Evolutionary conservation across 2,113 vertebrate genomes (phyloP).

Genomic region (Corapipo altera): DNA sequence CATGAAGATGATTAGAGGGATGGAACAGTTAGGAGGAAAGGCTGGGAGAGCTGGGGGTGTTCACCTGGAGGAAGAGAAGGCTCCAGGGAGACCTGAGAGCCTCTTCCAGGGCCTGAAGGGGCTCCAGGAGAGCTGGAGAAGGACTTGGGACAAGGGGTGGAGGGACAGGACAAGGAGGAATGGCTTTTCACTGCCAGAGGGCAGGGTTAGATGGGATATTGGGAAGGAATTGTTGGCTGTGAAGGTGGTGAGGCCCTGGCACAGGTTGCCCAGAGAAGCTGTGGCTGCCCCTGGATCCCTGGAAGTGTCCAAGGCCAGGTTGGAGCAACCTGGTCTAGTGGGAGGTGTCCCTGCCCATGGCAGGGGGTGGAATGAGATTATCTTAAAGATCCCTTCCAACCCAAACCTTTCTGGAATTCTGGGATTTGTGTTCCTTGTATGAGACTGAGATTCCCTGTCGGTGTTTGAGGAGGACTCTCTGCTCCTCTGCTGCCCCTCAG

Average conservation of each 20-base stretch:
- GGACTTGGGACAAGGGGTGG: not conserved
- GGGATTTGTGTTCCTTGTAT: fast-evolving
- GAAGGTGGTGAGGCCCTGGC: fast-evolving
- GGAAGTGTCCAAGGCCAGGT: fast-evolving
- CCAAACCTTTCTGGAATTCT: not conserved
- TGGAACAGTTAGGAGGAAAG: not conserved
- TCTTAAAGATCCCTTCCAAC: not conserved
- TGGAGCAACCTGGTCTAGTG: not conserved
- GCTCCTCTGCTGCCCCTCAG: not conserved
- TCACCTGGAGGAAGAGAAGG: not conserved
- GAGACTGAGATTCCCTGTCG: not conserved
- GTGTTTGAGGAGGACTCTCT: not conserved
- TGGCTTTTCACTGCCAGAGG: not conserved
- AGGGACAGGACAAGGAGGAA: not conserved
- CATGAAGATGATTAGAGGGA: not conserved
- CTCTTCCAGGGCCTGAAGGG: fast-evolving
- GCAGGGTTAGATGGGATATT: not conserved
- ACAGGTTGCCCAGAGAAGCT: not conserved
- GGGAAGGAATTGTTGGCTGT: not conserved
- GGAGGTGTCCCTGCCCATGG: not conserved
- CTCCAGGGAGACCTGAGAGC: not conserved
- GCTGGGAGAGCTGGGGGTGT: not conserved
- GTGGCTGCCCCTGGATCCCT: not conserved
- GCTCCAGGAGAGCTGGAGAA: not conserved
- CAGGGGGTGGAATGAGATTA: fast-evolving